phyloP scores from a whole-genome alignment of 2,113 vertebrate genomes.

The Boleophthalmus pectinirostris region DNA sequence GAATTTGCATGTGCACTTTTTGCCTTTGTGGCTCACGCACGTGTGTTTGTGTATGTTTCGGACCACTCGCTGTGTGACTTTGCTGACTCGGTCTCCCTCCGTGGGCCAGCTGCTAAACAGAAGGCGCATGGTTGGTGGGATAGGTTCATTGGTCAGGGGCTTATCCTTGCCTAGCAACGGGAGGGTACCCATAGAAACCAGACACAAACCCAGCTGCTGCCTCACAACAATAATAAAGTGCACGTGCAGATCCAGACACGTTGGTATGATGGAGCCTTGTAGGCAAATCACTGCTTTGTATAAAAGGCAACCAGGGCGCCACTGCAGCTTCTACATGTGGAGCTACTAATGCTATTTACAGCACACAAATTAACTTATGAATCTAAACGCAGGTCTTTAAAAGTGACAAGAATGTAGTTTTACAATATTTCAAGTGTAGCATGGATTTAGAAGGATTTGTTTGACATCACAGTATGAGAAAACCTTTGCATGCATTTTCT shows the following conservation, averaged over 20 bases:
- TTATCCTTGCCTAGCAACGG: constrained; percentile 82
- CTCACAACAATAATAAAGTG: constrained; percentile 59
- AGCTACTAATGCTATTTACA: background rate
- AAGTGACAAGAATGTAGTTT: background rate
- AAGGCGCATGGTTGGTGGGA: constrained; percentile 68
- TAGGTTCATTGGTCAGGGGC: constrained; percentile 74
- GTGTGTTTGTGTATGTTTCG: constrained; percentile 3
- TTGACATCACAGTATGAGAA: constrained; percentile 13
- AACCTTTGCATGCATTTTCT: background rate
- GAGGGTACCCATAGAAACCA: constrained; percentile 75
- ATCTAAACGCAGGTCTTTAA: background rate
- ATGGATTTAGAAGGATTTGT: background rate
- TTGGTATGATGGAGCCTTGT: constrained; percentile 4
- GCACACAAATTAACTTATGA: background rate
- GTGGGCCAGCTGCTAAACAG: constrained; percentile 73
- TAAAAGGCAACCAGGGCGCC: background rate
- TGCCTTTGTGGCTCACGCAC: background rate
- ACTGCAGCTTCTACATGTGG: constrained; percentile 12
- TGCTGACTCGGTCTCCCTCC: constrained; percentile 59
- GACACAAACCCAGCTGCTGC: constrained; percentile 69
- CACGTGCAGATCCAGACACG: constrained; percentile 39
- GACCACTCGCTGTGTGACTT: constrained; percentile 49
- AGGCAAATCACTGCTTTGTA: constrained; percentile 2
- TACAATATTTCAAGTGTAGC: background rate
- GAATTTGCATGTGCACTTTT: constrained; percentile 15